Evolutionary conservation across 2,888 invertebrate species (phyloP).

Genomic region (Tenodera sinensis): DNA sequence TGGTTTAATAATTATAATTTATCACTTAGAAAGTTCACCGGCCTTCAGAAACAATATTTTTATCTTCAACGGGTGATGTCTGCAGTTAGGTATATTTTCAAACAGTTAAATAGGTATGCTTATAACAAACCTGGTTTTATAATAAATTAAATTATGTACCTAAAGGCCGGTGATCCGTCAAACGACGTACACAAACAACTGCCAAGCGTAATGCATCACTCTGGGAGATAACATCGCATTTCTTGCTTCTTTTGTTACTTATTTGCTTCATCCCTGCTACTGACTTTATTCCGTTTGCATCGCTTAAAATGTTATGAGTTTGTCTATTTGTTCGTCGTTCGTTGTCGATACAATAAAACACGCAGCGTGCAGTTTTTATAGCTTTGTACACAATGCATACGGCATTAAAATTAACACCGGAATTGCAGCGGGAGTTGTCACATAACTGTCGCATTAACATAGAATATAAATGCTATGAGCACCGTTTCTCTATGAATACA

Average conservation of each 20-base stretch:
- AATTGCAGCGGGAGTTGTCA: background rate
- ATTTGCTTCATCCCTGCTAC: background rate
- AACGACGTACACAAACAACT: background rate
- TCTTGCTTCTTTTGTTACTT: background rate
- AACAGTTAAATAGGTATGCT: too few species aligned
- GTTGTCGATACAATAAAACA: background rate
- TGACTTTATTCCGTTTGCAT: background rate
- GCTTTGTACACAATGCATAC: background rate
- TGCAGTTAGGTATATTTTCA: too few species aligned
- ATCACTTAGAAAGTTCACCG: too few species aligned
- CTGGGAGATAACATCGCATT: background rate
- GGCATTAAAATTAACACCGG: background rate
- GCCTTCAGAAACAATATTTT: too few species aligned
- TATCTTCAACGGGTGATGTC: too few species aligned
- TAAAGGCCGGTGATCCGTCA: background rate
- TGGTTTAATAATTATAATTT: too few species aligned
- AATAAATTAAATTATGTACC: background rate
- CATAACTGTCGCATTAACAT: background rate
- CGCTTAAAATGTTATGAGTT: background rate
- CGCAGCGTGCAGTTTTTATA: background rate
- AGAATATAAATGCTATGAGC: background rate
- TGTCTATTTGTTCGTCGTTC: background rate
- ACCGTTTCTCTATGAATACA: too few species aligned
- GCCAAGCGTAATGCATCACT: background rate
- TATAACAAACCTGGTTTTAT: too few species aligned